A percentile compares a stretch with the other conserved stretches of the same genome.
Evolutionary conservation across 2,797 vertebrate species (phyloP).

Genomic region (Aphelocoma californica): DNA sequence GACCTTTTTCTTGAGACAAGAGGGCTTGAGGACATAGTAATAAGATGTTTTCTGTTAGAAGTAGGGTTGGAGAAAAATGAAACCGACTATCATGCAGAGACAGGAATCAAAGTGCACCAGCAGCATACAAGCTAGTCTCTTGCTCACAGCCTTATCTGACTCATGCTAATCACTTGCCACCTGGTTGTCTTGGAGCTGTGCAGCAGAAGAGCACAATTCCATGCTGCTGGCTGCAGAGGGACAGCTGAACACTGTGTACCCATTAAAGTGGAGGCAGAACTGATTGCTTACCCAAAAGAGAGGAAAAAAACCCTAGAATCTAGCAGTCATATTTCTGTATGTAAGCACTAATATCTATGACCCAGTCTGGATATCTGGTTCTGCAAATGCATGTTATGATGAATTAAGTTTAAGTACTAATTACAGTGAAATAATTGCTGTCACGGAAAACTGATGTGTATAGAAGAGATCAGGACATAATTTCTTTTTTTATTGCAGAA

Average conservation of each 20-base stretch:
- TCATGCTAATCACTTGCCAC: not conserved
- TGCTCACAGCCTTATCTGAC: not conserved
- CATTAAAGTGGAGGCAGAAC: not conserved
- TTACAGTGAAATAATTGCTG: not conserved
- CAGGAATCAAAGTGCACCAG: not conserved
- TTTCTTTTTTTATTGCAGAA: not conserved
- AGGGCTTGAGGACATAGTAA: not conserved
- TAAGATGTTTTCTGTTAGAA: not conserved
- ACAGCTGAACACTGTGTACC: not conserved
- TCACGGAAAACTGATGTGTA: not conserved
- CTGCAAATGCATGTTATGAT: not conserved
- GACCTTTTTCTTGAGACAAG: not conserved
- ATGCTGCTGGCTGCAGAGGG: not conserved
- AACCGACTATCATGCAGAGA: not conserved
- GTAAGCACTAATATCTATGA: not conserved
- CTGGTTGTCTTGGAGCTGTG: not conserved
- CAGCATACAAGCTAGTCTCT: not conserved
- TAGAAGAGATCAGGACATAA: not conserved
- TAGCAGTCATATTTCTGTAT: not conserved
- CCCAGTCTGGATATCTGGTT: not conserved
- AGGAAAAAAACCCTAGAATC: accelerated
- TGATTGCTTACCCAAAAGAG: not conserved
- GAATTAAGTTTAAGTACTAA: not conserved
- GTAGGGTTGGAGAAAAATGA: not conserved
- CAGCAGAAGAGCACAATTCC: not conserved